Conservation (phyloP, 2,113 vertebrate species). For the Artemisiospiza belli region DNA sequence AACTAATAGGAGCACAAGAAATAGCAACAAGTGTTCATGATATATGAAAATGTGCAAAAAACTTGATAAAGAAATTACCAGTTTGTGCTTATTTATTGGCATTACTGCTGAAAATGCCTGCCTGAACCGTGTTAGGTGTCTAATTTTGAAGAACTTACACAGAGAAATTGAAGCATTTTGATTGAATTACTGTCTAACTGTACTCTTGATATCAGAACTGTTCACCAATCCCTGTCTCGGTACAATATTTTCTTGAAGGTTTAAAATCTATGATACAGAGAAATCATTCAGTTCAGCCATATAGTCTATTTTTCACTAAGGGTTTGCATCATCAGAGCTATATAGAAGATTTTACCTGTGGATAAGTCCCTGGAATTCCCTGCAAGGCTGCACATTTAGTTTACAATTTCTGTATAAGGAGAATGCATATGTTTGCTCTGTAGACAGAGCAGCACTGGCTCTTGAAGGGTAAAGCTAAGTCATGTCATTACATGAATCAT, state of each 20-base stretch:
- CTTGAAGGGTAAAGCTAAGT: not conserved
- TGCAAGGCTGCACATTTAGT: not conserved
- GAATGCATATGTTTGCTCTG: fast-evolving
- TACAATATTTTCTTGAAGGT: not conserved
- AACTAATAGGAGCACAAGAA: not conserved
- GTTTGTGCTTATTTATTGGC: not conserved
- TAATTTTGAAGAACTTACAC: not conserved
- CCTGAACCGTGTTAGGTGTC: not conserved
- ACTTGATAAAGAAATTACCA: not conserved
- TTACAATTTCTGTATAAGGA: not conserved
- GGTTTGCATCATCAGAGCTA: not conserved
- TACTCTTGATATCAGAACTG: not conserved
- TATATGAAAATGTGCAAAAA: not conserved
- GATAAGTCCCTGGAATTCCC: not conserved
- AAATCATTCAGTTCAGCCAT: not conserved
- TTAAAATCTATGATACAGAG: not conserved
- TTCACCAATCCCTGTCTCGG: not conserved
- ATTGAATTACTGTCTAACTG: not conserved
- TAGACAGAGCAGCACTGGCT: not conserved
- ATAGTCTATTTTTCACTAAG: not conserved
- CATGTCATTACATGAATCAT: not conserved
- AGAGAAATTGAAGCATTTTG: not conserved
- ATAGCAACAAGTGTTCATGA: not conserved
- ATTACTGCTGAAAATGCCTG: not conserved
- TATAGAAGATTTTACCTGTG: not conserved